Evolutionary conservation across 1,140 invertebrate species (phyloP).

Genomic region (Cepaea nemoralis): DNA sequence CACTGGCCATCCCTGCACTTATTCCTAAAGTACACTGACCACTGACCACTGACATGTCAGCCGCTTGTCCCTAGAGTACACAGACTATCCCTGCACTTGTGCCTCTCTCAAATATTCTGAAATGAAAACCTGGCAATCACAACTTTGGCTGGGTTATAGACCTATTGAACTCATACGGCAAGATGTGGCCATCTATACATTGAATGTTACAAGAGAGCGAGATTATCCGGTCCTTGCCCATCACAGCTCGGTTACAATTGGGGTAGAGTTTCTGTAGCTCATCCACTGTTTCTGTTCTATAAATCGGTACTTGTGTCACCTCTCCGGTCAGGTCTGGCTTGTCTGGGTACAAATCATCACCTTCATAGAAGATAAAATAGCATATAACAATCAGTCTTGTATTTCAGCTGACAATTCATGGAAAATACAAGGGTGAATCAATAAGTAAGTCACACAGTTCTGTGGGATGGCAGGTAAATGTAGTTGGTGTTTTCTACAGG

Average conservation of each 20-base stretch:
- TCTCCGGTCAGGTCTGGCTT: conserved; percentile 49
- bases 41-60: too few relatives aligned
- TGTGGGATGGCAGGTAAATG: too few relatives aligned
- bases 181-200: background rate
- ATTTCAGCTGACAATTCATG: background rate
- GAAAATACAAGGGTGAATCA: too few relatives aligned
- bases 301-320: background rate
- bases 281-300: conserved; percentile 8
- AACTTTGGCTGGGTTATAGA: conserved; percentile 1
- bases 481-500: too few relatives aligned
- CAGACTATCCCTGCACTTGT: too few relatives aligned
- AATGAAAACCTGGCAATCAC: too few relatives aligned
- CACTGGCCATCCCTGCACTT: too few relatives aligned
- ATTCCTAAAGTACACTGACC: too few relatives aligned
- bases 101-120: too few relatives aligned
- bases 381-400: too few relatives aligned
- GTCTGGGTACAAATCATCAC: conserved; percentile 58
- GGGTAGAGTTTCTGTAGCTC: conserved; percentile 4
- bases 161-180: conserved; percentile 5
- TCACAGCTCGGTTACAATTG: background rate
- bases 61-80: too few relatives aligned
- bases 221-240: background rate
- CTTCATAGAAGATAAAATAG: conserved; percentile 40
- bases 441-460: too few relatives aligned
- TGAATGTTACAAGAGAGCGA: conserved; percentile 23